Percentiles rank a stretch among this genome's conserved stretches.
Conservation (phyloP, 1,140 invertebrate genomes). For the Trypoxylus dichotomus region DNA sequence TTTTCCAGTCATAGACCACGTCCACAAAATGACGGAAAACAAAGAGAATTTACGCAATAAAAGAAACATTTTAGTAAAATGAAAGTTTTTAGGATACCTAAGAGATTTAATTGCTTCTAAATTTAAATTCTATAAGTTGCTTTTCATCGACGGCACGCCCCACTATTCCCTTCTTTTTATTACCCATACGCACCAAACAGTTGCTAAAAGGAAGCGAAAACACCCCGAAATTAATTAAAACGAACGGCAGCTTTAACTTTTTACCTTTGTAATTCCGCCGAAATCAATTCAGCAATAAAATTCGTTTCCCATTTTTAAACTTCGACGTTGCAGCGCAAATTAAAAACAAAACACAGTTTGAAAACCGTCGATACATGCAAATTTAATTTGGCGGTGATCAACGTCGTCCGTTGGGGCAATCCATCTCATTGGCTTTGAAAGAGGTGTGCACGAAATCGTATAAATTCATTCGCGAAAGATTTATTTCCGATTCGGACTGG, state of each 20-base stretch:
- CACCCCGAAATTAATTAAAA: no score
- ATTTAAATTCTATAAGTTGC: no score
- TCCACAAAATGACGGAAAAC: no score
- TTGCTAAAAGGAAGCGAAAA: no score
- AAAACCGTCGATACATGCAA: neutral
- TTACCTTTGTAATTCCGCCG: neutral
- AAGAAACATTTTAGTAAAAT: no score
- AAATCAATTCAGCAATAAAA: neutral
- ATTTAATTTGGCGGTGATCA: constrained; percentile 15
- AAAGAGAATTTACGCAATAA: no score
- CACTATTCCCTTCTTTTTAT: no score
- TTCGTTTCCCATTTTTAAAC: neutral
- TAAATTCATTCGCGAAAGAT: constrained; percentile 12
- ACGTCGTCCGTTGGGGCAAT: neutral
- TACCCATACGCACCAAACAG: no score
- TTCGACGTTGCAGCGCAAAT: neutral
- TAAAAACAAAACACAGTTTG: neutral
- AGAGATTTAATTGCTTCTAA: no score
- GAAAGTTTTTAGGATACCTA: no score
- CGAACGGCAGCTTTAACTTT: neutral
- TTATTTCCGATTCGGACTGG: neutral
- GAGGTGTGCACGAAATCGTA: constrained; percentile 17
- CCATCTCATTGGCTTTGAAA: constrained; percentile 3
- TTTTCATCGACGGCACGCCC: no score
- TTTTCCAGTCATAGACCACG: no score